These are phyloP conservation scores for Rhagoletis pomonella DNA, from an alignment of 1,140 invertebrate genomes.

Conservation along the genomic window DNA sequence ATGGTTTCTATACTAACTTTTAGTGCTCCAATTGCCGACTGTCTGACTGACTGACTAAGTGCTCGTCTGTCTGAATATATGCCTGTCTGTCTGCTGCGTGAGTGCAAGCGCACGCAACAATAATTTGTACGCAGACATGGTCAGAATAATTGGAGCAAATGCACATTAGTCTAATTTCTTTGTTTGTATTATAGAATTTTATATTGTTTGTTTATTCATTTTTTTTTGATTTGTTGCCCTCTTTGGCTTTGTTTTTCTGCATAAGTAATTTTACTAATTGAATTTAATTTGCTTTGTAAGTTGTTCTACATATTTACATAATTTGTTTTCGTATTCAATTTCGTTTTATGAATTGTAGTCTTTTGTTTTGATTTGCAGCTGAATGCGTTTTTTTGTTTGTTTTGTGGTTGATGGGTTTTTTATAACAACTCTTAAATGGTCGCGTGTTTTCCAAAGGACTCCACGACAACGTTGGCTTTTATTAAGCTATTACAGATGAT, in stretches of 20 bases:
- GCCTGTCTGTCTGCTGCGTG: neutral
- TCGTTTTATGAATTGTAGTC: neutral
- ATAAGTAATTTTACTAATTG: conserved; percentile 53
- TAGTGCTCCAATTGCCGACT: too few species aligned
- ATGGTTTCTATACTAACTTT: too few species aligned
- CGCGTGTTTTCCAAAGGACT: neutral
- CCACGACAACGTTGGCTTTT: neutral
- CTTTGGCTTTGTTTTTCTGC: conserved; percentile 26
- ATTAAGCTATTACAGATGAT: neutral
- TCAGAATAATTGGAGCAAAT: conserved; percentile 48
- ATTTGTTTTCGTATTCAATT: conserved; percentile 18
- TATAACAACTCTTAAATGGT: neutral
- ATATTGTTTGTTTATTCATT: conserved; percentile 9
- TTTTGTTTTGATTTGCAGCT: neutral
- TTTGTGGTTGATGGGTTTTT: neutral
- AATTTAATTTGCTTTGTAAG: conserved; percentile 44
- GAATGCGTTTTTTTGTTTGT: neutral
- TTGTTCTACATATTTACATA: neutral
- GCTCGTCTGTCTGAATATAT: neutral
- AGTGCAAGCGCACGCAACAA: conserved; percentile 20
- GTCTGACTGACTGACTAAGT: neutral
- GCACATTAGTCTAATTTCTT: neutral
- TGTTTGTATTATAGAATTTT: neutral
- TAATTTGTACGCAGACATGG: conserved; percentile 19
- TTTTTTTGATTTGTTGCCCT: conserved; percentile 2